Percentiles rank a stretch among this genome's conserved stretches.
Conservation (phyloP, 2,888 invertebrate species). For the Pterobdella sp. region DNA sequence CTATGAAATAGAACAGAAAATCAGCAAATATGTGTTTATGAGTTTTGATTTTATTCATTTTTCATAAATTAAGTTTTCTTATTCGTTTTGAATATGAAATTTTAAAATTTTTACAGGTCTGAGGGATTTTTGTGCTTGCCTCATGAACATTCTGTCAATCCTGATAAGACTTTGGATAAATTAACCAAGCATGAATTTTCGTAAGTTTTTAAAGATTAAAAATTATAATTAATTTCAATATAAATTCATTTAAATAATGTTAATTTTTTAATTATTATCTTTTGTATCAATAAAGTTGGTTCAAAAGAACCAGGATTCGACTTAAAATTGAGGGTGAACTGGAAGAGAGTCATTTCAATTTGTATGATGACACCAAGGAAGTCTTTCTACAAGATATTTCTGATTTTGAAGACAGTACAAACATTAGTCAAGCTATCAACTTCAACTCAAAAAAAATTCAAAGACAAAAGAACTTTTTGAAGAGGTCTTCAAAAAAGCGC, state of each 20-base stretch:
- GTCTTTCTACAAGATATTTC: slow-evolving; percentile 55
- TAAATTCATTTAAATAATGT: background rate
- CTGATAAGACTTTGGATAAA: slow-evolving; percentile 69
- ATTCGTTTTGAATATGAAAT: no score
- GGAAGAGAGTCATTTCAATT: slow-evolving; percentile 62
- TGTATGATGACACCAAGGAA: slow-evolving; percentile 62
- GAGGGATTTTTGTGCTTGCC: slow-evolving; percentile 87
- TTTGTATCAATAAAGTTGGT: slow-evolving; percentile 59
- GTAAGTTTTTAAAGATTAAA: no score
- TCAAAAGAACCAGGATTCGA: slow-evolving; percentile 78
- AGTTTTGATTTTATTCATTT: background rate
- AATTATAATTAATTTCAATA: no score
- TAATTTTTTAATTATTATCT: background rate
- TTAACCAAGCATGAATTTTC: slow-evolving; percentile 59
- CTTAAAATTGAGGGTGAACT: slow-evolving; percentile 69
- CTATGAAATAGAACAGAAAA: no score
- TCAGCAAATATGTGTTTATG: no score
- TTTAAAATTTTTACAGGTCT: slow-evolving; percentile 57
- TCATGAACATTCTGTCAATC: slow-evolving; percentile 70
- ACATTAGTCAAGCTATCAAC: slow-evolving; percentile 30
- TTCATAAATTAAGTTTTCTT: background rate
- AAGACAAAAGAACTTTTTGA: background rate
- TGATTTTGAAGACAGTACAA: slow-evolving; percentile 49
- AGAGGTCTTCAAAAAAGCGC: background rate
- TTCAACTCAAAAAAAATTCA: background rate